Evolutionary conservation across 2,797 vertebrate species (phyloP).

Genomic region (Ctenosaura bakeri): DNA sequence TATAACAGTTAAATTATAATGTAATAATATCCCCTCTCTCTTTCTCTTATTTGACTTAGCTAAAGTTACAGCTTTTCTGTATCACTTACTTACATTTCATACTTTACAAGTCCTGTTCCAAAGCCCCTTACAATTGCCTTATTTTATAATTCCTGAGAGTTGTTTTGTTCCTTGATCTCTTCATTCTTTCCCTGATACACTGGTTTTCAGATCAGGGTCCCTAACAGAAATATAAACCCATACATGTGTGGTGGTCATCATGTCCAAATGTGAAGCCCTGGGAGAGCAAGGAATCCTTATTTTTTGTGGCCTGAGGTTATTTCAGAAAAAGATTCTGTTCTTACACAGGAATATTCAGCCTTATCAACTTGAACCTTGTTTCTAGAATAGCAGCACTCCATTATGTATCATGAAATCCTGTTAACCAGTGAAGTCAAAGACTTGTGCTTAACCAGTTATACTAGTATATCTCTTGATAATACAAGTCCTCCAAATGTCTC

Average conservation of each 20-base stretch:
- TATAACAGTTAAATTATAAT: slow-evolving; percentile 6
- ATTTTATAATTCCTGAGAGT: background rate
- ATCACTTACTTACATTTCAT: background rate
- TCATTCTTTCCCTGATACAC: background rate
- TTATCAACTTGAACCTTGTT: background rate
- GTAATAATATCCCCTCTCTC: background rate
- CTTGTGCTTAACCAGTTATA: no score
- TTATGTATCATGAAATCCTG: background rate
- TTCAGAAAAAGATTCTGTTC: background rate
- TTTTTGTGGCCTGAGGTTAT: background rate
- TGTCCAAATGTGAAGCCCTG: no score
- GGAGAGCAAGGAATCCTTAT: background rate
- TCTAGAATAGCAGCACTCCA: background rate
- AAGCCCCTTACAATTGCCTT: background rate
- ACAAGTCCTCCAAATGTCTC: no score
- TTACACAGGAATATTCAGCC: background rate
- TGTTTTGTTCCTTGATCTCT: background rate
- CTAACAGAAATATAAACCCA: background rate
- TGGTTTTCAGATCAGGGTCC: background rate
- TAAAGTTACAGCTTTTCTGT: background rate
- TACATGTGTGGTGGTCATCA: background rate
- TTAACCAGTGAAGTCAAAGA: background rate
- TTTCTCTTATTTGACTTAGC: background rate
- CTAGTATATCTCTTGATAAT: no score
- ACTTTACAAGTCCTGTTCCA: background rate